Conservation (phyloP, 1,140 invertebrate species). For the Megathymus violae region DNA sequence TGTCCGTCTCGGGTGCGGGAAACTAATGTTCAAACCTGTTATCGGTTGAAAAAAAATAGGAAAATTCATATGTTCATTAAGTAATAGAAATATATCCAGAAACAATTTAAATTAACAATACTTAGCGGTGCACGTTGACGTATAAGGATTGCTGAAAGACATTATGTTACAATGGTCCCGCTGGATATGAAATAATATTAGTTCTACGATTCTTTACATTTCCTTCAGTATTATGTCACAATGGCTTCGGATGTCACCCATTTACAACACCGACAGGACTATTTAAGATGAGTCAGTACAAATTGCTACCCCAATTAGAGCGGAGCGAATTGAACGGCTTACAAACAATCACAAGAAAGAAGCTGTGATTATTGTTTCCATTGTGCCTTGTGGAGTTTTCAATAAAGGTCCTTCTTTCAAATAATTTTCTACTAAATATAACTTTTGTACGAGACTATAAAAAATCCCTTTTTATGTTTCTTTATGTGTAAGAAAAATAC, state of each 20-base stretch:
- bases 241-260: conserved; percentile 35
- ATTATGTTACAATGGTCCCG: no score
- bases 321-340: conserved; percentile 35
- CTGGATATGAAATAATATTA: background rate
- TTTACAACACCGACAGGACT: conserved; percentile 46
- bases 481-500: no score
- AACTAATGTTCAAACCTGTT: no score
- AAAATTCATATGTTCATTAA: no score
- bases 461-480: no score
- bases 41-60: no score
- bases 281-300: conserved; percentile 50
- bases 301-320: conserved; percentile 49
- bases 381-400: background rate
- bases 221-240: conserved; percentile 32
- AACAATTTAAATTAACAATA: no score
- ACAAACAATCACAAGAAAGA: conserved; percentile 31
- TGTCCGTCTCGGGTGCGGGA: no score
- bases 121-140: no score
- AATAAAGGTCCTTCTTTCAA: conserved; percentile 18
- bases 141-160: no score
- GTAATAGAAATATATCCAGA: no score
- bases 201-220: conserved; percentile 28
- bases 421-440: background rate
- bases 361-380: conserved; percentile 16
- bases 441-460: conserved; percentile 13